Base-by-base conservation (phyloP, 1,140 invertebrate genomes). In the Acromyrmex charruanus region DNA sequence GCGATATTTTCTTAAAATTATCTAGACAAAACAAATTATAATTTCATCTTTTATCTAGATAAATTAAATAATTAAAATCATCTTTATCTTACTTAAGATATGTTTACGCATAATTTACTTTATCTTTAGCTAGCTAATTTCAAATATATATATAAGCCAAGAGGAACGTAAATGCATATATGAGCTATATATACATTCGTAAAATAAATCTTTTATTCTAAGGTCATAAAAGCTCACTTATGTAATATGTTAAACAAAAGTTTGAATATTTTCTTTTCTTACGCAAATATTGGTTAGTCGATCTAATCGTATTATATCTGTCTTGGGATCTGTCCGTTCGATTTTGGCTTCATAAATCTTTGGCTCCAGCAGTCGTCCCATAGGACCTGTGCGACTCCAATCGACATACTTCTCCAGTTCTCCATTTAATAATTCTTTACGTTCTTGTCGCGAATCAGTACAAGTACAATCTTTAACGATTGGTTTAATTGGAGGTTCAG, bases 281-380 rank as follows among this genome's bases (percentile, higher is more conserved):
- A 96, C 93, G 89, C 96, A 96, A 0, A 95, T 95, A 84, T 95
- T 16, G 12, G n/a, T 95, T 0, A 96, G 96, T 86, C 96, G 96
- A 86, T 96, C 94, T 80, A 95, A 95, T 61, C 95, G 92, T 6
- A 94, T 95, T 3, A 94, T 94, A 0, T 95, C 91, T 0, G 94
- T 94, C 86, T 96, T 96, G 4, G 96, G 39, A 61, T 25, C 25
- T 25, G n/a, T 2, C 0, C 28, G 72, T 3, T 68, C 69, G 16
- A 96, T 95, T 87, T 95, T 95, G 9, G 96, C 95, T 39, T 39
- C 35, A 89, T 96, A 96, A 25, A 96, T 75, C 92, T 97, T 96
- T 0, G 96, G 96, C 28, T 96, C 96, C 35, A 96, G 87, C 59
- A 96, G 91, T 0, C 95, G 95, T n/a, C 96, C 96, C 95, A 96